Conservation (phyloP, 2,888 invertebrate genomes). For the Diaprepes abbreviatus region DNA sequence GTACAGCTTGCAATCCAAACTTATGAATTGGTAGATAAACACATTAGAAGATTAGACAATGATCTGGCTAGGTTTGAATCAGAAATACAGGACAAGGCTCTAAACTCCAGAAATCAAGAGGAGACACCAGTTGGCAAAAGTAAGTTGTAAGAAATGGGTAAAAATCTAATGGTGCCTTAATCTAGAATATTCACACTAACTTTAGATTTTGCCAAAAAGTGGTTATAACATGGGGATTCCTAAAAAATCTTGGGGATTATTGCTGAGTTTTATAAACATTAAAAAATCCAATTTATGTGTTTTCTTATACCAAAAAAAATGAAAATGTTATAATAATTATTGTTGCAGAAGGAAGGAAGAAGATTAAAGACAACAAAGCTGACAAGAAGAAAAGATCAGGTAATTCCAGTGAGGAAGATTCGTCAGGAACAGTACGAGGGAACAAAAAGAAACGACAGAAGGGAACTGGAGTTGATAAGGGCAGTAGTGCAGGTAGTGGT, state of each 20-base stretch:
- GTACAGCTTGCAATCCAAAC: slow-evolving; percentile 98
- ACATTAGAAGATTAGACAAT: slow-evolving; percentile 94
- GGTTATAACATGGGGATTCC: no score
- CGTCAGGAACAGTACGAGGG: slow-evolving; percentile 64
- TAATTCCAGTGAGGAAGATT: slow-evolving; percentile 70
- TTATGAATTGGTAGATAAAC: slow-evolving; percentile 98
- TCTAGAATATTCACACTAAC: no score
- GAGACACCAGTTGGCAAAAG: slow-evolving; percentile 74
- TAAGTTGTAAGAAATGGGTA: slow-evolving; percentile 63
- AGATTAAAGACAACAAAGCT: slow-evolving; percentile 75
- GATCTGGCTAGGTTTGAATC: slow-evolving; percentile 97
- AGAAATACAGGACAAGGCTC: slow-evolving; percentile 95
- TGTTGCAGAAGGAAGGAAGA: slow-evolving; percentile 74
- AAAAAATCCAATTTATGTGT: no score
- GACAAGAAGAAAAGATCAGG: slow-evolving; percentile 73
- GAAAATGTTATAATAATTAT: not conserved
- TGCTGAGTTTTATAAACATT: no score
- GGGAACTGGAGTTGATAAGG: slow-evolving; percentile 64
- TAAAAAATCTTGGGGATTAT: no score
- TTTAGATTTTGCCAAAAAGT: no score
- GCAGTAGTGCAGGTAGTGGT: slow-evolving; percentile 61
- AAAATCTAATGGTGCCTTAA: no score
- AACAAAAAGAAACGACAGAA: slow-evolving; percentile 74
- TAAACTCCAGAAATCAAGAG: slow-evolving; percentile 80
- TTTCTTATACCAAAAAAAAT: no score